Percentiles rank a stretch among this genome's conserved stretches.
These are phyloP conservation scores for Pyrrhia umbra DNA, from an alignment of 2,888 invertebrate genomes.

Conservation along the genomic window DNA sequence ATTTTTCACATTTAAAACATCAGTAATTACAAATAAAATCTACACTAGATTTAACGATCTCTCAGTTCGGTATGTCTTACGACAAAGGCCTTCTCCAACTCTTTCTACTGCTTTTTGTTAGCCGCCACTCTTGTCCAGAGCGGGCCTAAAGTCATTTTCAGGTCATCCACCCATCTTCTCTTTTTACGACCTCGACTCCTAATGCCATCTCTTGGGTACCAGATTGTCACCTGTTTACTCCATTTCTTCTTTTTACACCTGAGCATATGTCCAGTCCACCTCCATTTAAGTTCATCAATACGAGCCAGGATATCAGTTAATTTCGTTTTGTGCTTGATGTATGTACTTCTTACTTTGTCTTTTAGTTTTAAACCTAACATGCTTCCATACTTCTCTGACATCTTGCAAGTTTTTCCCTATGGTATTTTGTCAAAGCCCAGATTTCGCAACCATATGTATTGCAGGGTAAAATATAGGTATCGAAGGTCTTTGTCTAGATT, in stretches of 20 bases:
- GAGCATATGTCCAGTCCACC: conserved; percentile 21
- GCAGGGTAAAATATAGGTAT: conserved; percentile 1
- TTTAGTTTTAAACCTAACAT: conserved; percentile 3
- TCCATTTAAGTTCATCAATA: conserved; percentile 16
- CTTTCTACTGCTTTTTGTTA: conserved; percentile 16
- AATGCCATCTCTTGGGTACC: conserved; percentile 14
- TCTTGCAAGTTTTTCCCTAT: conserved; percentile 6
- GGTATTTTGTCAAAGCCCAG: not conserved
- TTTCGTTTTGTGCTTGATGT: conserved; percentile 1
- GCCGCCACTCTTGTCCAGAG: conserved; percentile 18
- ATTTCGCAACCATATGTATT: conserved; percentile 9
- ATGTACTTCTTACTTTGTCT: not conserved
- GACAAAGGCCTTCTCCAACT: conserved; percentile 1
- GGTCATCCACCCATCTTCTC: conserved; percentile 18
- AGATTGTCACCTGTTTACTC: conserved; percentile 17
- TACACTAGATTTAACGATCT: too few species aligned
- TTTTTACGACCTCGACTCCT: conserved; percentile 7
- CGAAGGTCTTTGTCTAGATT: conserved; percentile 3
- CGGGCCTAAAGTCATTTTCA: conserved; percentile 14
- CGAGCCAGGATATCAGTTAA: not conserved
- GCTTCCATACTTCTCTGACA: conserved; percentile 5
- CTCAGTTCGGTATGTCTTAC: conserved; percentile 1
- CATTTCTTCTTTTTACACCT: conserved; percentile 3
- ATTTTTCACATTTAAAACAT: too few species aligned
- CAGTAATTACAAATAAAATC: too few species aligned